A percentile compares a stretch with the other conserved stretches of the same genome.
These are phyloP conservation scores for Solenodon paradoxus DNA, from an alignment of 2,113 vertebrate genomes.

Conservation along the genomic window DNA sequence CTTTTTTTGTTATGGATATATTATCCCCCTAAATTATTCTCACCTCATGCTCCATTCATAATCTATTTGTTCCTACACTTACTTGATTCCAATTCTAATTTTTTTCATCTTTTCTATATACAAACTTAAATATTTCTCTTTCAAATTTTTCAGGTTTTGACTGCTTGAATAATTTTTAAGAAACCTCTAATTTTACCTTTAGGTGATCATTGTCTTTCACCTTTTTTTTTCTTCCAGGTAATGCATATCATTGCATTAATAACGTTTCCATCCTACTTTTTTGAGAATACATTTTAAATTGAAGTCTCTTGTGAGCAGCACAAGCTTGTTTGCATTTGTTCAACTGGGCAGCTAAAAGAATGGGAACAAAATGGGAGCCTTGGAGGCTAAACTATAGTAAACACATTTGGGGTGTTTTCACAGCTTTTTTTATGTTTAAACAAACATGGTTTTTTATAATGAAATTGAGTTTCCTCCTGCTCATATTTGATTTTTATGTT, in stretches of 20 bases:
- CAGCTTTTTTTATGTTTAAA: slow-evolving; percentile 81
- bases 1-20: neutral
- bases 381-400: slow-evolving; percentile 61
- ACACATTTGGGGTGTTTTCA: slow-evolving; percentile 73
- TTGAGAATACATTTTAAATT: slow-evolving; percentile 37
- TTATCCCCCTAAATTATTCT: neutral
- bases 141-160: neutral
- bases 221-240: neutral
- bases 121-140: neutral
- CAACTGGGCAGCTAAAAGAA: slow-evolving; percentile 26
- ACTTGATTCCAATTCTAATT: neutral
- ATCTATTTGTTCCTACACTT: neutral
- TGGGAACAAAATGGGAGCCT: slow-evolving; percentile 63
- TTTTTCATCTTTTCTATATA: slow-evolving; percentile 20
- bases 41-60: neutral
- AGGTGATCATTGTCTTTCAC: neutral
- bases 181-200: neutral
- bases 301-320: slow-evolving; percentile 17
- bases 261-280: neutral
- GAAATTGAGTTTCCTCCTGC: slow-evolving; percentile 83
- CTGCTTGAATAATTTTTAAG: neutral
- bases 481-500: slow-evolving; percentile 87
- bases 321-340: slow-evolving; percentile 59
- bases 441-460: slow-evolving; percentile 80
- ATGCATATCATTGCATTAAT: neutral